These are phyloP conservation scores for Pseudomyrmex sp. DNA, from an alignment of 1,140 invertebrate genomes.

Conservation along the genomic window DNA sequence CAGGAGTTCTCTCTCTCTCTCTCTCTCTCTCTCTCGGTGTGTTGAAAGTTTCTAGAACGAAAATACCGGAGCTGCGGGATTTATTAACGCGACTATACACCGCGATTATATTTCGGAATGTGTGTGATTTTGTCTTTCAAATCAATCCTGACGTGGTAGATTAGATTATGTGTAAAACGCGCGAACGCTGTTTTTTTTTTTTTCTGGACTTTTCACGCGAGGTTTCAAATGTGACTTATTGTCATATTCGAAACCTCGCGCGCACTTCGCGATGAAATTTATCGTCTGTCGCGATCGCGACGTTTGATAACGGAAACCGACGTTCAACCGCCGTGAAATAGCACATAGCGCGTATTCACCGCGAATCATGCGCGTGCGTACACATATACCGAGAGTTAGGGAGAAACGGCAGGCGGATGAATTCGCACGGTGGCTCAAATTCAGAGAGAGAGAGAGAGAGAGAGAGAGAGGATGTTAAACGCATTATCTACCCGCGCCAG, in stretches of 20 bases:
- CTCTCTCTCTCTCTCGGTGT: too few species aligned
- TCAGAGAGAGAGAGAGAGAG: background rate
- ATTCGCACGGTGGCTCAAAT: constrained; percentile 15
- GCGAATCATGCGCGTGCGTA: background rate
- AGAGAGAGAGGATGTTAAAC: constrained; percentile 29
- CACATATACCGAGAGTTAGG: background rate
- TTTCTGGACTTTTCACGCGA: too few species aligned
- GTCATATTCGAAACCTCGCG: background rate
- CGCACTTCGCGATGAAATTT: background rate
- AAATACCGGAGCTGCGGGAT: background rate
- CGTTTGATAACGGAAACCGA: background rate
- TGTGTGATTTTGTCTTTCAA: background rate
- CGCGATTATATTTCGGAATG: background rate
- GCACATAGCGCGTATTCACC: background rate
- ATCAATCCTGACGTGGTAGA: too few species aligned
- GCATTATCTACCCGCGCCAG: constrained; percentile 23
- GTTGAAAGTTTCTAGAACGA: background rate
- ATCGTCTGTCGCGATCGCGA: constrained; percentile 1
- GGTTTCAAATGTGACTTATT: too few species aligned
- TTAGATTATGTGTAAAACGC: too few species aligned
- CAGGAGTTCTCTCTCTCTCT: too few species aligned
- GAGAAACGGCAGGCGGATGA: constrained; percentile 4
- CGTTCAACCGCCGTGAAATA: constrained; percentile 1
- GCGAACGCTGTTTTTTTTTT: background rate
- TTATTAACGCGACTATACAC: constrained; percentile 3